Conservation (phyloP, 2,113 vertebrate species). For the Hypanus sabinus region DNA sequence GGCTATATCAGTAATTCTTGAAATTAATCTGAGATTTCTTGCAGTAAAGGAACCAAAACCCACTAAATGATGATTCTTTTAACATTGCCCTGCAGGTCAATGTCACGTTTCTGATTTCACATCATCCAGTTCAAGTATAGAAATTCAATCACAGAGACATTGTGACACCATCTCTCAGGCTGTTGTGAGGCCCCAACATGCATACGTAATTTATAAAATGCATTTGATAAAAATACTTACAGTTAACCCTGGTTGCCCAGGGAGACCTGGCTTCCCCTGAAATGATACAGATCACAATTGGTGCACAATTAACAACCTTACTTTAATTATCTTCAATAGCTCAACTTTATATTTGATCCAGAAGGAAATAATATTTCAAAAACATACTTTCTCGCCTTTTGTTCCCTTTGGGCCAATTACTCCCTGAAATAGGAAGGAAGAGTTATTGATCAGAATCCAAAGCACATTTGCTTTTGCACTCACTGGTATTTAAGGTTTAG, state of each 20-base stretch:
- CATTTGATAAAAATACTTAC: conserved; percentile 54
- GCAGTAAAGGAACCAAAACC: neutral
- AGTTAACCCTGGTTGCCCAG: conserved; percentile 53
- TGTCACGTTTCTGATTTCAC: neutral
- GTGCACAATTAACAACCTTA: neutral
- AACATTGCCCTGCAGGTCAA: neutral
- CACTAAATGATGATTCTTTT: neutral
- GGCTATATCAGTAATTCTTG: too few species aligned
- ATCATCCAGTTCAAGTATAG: neutral
- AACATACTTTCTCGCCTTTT: conserved; percentile 67
- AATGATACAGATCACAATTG: conserved; percentile 33
- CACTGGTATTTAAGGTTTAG: neutral
- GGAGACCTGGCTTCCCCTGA: conserved; percentile 68
- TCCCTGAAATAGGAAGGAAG: conserved; percentile 54
- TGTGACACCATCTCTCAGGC: neutral
- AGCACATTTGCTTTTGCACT: neutral
- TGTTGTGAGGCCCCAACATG: neutral
- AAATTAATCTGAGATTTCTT: too few species aligned
- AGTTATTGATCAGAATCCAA: neutral
- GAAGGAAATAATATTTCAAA: neutral
- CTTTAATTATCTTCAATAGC: too few species aligned
- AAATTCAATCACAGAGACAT: neutral
- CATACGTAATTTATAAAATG: neutral
- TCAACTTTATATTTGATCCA: neutral
- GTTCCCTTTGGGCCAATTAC: conserved; percentile 62